A percentile compares a stretch with the other conserved stretches of the same genome.
Evolutionary conservation across 2,888 invertebrate species (phyloP).

Genomic region (Eremobia ochroleuca): DNA sequence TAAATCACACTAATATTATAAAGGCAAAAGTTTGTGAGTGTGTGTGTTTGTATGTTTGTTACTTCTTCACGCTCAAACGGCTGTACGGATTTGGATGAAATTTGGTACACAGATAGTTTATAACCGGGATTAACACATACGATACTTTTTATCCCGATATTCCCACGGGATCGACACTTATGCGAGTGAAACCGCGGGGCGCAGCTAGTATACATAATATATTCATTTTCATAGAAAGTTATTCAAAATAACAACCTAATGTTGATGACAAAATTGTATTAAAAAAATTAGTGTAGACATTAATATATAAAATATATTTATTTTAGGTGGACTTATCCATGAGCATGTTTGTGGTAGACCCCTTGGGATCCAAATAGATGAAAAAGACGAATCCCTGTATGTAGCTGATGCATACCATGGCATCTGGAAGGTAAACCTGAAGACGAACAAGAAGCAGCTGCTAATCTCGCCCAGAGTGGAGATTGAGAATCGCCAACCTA

Average conservation of each 20-base stretch:
- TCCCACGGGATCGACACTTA: too few species aligned
- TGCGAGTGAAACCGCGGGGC: too few species aligned
- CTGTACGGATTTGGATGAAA: too few species aligned
- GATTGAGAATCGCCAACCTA: constrained; percentile 93
- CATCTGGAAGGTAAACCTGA: constrained; percentile 95
- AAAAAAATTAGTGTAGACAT: neutral
- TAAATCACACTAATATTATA: too few species aligned
- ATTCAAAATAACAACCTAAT: neutral
- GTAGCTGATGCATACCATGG: constrained; percentile 97
- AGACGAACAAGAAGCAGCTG: constrained; percentile 92
- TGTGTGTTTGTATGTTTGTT: too few species aligned
- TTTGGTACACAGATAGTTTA: too few species aligned
- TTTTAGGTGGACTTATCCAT: constrained; percentile 93
- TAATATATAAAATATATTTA: constrained; percentile 6
- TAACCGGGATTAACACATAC: too few species aligned
- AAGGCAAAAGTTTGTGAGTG: too few species aligned
- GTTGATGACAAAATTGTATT: neutral
- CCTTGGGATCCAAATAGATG: constrained; percentile 96
- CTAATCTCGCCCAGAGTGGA: constrained; percentile 92
- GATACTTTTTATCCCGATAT: too few species aligned
- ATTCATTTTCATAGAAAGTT: neutral
- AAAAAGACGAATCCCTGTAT: constrained; percentile 92
- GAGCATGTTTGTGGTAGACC: constrained; percentile 97
- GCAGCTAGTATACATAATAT: too few species aligned
- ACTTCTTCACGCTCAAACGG: too few species aligned